Conservation (phyloP, 1,140 invertebrate species). For the Archivesica marissinica region DNA sequence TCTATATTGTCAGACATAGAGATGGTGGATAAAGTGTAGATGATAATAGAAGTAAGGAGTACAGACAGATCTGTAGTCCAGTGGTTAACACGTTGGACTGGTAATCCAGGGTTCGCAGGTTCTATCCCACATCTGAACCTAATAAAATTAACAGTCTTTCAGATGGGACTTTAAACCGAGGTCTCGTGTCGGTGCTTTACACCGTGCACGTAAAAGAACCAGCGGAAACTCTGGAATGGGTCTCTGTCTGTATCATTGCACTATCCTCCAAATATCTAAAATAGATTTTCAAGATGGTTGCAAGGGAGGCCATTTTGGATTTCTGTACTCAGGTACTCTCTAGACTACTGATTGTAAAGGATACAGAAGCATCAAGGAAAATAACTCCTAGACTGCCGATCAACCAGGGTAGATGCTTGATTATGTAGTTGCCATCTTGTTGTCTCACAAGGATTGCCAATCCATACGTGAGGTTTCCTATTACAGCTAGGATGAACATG, state of each 20-base stretch:
- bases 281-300: background rate
- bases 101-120: no score
- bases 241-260: background rate
- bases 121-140: no score
- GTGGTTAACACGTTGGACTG: no score
- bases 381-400: slow-evolving; percentile 79
- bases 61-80: no score
- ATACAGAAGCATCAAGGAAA: slow-evolving; percentile 76
- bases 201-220: background rate
- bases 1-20: no score
- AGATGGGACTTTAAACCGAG: background rate
- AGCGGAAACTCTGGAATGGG: background rate
- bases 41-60: no score
- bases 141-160: no score
- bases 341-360: slow-evolving; percentile 61
- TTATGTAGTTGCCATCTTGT: slow-evolving; percentile 62
- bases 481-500: slow-evolving; percentile 73
- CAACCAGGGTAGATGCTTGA: slow-evolving; percentile 76
- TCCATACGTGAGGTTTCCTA: slow-evolving; percentile 76
- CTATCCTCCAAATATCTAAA: background rate
- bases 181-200: background rate
- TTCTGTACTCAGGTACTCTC: background rate
- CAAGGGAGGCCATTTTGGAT: background rate
- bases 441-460: slow-evolving; percentile 71
- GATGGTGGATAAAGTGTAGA: no score